A percentile compares a stretch with the other conserved stretches of the same genome.
Evolutionary conservation across 2,797 vertebrate species (phyloP).

Genomic region (Pyrocephalus nanus): DNA sequence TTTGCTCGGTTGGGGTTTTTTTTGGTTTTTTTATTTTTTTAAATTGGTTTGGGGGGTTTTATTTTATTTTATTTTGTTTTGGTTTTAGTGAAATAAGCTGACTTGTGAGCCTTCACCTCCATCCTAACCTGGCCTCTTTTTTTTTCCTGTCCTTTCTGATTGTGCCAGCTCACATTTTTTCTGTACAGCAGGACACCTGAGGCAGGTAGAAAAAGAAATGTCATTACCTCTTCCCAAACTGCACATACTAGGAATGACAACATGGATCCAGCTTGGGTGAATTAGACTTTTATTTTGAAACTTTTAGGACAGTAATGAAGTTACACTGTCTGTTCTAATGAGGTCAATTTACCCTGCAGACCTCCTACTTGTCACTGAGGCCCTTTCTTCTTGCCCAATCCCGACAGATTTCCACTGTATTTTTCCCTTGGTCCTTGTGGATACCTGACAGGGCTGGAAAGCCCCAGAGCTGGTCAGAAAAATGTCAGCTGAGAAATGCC

Average conservation of each 20-base stretch:
- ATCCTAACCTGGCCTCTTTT: not conserved
- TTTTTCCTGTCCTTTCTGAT: not conserved
- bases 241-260: not conserved
- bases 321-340: not conserved
- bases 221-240: fast-evolving
- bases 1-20: not conserved
- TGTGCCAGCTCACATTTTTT: not conserved
- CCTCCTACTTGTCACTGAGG: not conserved
- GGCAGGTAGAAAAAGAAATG: not conserved
- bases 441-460: not conserved
- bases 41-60: not conserved
- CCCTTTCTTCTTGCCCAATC: not conserved
- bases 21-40: too few species aligned
- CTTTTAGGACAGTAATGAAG: not conserved
- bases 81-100: not conserved
- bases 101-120: not conserved
- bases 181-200: not conserved
- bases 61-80: fast-evolving
- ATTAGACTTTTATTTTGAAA: not conserved
- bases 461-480: not conserved
- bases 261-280: fast-evolving
- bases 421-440: not conserved
- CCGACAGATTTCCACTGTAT: not conserved
- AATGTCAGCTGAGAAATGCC: not conserved
- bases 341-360: not conserved